Conservation (phyloP, 2,113 vertebrate species). For the Neotoma lepida region DNA sequence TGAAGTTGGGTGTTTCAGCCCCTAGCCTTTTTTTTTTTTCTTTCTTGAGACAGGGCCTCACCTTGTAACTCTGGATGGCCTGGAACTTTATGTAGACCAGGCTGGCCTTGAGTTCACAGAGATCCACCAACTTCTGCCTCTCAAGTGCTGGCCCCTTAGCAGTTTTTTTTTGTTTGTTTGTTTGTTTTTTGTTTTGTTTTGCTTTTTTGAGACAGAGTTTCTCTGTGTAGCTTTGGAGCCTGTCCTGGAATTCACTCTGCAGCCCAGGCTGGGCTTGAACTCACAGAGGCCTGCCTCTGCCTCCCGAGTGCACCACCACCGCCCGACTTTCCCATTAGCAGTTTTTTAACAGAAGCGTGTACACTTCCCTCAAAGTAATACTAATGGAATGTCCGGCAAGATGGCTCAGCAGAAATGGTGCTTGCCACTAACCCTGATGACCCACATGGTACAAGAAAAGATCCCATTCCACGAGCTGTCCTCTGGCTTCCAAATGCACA, state of each 20-base stretch:
- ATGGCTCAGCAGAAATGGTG: not conserved
- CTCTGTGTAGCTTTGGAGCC: too few relatives aligned
- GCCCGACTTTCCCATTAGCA: not conserved
- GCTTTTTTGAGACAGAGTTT: too few relatives aligned
- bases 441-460: not conserved
- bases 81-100: not conserved
- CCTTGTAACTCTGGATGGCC: not conserved
- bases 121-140: not conserved
- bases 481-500: not conserved
- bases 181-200: too few relatives aligned
- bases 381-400: not conserved
- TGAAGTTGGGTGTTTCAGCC: not conserved
- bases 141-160: not conserved
- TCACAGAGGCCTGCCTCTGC: too few relatives aligned
- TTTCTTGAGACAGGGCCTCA: too few relatives aligned
- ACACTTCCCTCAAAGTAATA: slow-evolving; percentile 6
- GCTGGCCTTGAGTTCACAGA: not conserved
- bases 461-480: not conserved
- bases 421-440: not conserved
- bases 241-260: too few relatives aligned
- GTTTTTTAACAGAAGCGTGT: slow-evolving; percentile 40
- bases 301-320: too few relatives aligned
- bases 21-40: not conserved
- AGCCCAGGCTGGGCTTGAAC: too few relatives aligned
- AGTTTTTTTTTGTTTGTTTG: too few relatives aligned